These are phyloP conservation scores for Orchestes rusci DNA, from an alignment of 2,888 invertebrate genomes.

Conservation along the genomic window DNA sequence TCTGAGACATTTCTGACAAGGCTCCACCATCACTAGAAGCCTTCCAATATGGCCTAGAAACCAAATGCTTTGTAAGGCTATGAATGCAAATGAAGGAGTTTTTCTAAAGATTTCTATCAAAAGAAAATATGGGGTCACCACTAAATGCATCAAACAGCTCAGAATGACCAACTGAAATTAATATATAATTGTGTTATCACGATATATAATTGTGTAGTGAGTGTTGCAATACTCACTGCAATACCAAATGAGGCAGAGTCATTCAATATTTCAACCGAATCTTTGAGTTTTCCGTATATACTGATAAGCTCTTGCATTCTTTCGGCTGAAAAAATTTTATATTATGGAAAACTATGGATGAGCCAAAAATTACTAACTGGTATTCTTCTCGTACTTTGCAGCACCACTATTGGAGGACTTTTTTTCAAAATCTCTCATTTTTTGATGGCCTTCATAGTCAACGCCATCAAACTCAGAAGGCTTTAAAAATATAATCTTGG, in stretches of 20 bases:
- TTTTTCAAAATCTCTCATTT: no score
- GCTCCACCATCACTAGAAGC: conserved; percentile 29
- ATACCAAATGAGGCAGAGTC: conserved; percentile 19
- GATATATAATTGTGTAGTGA: no score
- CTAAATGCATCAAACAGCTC: conserved; percentile 29
- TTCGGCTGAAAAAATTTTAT: conserved; percentile 25
- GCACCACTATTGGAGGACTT: no score
- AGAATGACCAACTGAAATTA: conserved; percentile 27
- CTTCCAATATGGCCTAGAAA: conserved; percentile 26
- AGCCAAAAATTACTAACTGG: no score
- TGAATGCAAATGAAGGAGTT: conserved; percentile 33
- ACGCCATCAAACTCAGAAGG: no score
- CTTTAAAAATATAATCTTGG: conserved; percentile 5
- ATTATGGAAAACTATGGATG: no score
- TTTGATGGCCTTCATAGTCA: no score
- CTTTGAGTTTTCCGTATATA: conserved; percentile 25
- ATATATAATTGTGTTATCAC: not conserved
- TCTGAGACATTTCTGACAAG: conserved; percentile 28
- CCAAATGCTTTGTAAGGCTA: conserved; percentile 32
- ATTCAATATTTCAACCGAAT: conserved; percentile 26
- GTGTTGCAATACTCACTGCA: conserved; percentile 10
- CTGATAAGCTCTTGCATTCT: conserved; percentile 23
- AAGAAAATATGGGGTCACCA: conserved; percentile 30
- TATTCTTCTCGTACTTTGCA: no score
- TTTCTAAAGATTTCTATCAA: conserved; percentile 21